These are phyloP conservation scores for Albula glossodonta DNA, from an alignment of 2,113 vertebrate genomes.

Conservation along the genomic window DNA sequence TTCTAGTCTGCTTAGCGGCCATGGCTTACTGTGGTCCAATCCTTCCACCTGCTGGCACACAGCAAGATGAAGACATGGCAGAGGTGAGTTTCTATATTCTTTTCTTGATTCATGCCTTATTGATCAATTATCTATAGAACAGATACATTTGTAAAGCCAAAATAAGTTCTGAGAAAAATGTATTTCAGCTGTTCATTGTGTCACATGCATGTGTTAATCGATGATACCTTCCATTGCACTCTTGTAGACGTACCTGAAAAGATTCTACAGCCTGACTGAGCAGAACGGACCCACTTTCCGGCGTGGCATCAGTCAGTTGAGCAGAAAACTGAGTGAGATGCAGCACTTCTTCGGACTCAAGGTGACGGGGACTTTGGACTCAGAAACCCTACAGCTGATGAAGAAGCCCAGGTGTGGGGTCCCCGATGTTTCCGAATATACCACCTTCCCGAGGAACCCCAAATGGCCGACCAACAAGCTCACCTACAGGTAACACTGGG, in stretches of 20 bases:
- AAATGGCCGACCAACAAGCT: constrained; percentile 77
- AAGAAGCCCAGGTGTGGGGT: constrained; percentile 80
- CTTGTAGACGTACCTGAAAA: constrained; percentile 62
- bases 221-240: neutral
- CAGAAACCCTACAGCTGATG: constrained; percentile 68
- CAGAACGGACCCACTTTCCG: neutral
- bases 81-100: constrained; percentile 46
- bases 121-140: too few relatives aligned
- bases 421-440: constrained; percentile 64
- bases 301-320: neutral
- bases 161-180: too few relatives aligned
- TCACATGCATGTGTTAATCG: neutral
- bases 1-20: constrained; percentile 51
- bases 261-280: constrained; percentile 63
- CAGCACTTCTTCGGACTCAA: constrained; percentile 76
- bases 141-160: too few relatives aligned
- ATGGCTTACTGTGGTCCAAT: constrained; percentile 53
- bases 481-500: constrained; percentile 79
- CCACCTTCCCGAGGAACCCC: constrained; percentile 51
- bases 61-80: constrained; percentile 56
- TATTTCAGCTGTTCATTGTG: neutral
- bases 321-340: constrained; percentile 77
- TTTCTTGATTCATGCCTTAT: neutral
- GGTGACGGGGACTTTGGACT: constrained; percentile 70
- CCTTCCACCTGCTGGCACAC: neutral